Base-by-base conservation (phyloP, 2,888 invertebrate species). In the Nasonovia ribisnigri region DNA sequence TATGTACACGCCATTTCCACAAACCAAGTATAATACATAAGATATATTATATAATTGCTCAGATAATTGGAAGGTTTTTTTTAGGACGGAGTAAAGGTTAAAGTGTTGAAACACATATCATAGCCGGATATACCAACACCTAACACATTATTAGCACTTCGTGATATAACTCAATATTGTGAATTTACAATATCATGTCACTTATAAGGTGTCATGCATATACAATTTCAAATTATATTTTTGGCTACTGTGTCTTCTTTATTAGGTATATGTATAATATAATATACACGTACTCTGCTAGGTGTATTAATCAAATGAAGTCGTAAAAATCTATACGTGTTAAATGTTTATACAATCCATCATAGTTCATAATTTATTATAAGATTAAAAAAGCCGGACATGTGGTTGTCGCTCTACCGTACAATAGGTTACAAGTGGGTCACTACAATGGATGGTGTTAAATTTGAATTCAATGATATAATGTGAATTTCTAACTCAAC, bases 221-320 rank as follows among this genome's bases (percentile, higher is more conserved):
- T 91, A 84, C 90, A 29, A 51, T 91, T 91, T 51, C 90, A 36
- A 43, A 84, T 91, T 51, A 54, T n/a, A 91, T 84, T 91, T 90
- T 91, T 51, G 84, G 90, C 51, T 29, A 91, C 84, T 51, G 20
- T 42, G 29, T 29, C 36, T 77, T 51, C 26, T 13, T 84, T 42
- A 51, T 84, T 26, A 51, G 24, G n/a, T 42, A 13, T 91, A 91
- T 42, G 8, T 54, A 54, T 20, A 54, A 16, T 6, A 67, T 36
- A n/a, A 48, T n/a, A 48, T 43, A 29, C 42, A 16, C 60, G n/a
- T n/a, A 77, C 1, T n/a, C 46, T 46, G 46, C 10, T n/a, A 90
- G n/a, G 46, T 10, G n/a, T 67, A 5, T 84, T 91, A 84, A 91
- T 91, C 90, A 42, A 91, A 91, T 51, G 48, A 91, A 84, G 77